Base-by-base conservation (phyloP, 2,888 invertebrate species). In the Calameuta filiformis region DNA sequence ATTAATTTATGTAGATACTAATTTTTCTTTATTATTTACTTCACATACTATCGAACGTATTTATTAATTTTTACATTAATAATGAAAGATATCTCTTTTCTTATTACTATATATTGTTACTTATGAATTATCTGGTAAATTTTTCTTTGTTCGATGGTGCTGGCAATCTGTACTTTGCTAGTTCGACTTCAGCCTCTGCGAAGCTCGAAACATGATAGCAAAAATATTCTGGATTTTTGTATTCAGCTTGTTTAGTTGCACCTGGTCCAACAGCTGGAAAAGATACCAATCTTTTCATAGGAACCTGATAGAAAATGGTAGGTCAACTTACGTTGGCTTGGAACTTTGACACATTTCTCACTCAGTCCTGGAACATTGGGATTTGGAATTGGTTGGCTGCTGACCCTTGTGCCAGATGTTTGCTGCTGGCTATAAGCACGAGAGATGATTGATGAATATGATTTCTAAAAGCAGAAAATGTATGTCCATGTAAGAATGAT, bases 161-260 rank as follows among this genome's bases (percentile, higher is more conserved):
- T 33, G 96, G 96, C 78, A 95, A 93, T 87, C 98, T 94, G 87
- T 93, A 96, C 87, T 96, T 95, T 3, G 94, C 93, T 95, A 98
- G 95, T 92, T 97, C 97, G 34, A 96, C 93, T 93, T 98, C 97
- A 75, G 97, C 96, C 92, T 98, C 97, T 85, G 94, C 95, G 89
- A 94, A 98, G 84, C 96, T 96, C 85, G 93, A 94, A 73, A 93
- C 93, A 87, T 97, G 94, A 87, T 97, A 97, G 83, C 95, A 95
- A 87, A 95, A 98, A 90, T 98, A 98, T 92, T 98, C 97, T 0
- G 97, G 97, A 81, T 96, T 97, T 92, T 97, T 97, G 90, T 97
- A 98, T 1, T 94, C 93, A 12, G 94, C 94, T 79, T 93, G 90
- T 90, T 96, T 96, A 1, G 94, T 93, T 12, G 96, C 96, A 73